Percentiles rank a stretch among this genome's conserved stretches.
Evolutionary conservation across 1,140 invertebrate species (phyloP).

Genomic region (Procambarus clarkii): DNA sequence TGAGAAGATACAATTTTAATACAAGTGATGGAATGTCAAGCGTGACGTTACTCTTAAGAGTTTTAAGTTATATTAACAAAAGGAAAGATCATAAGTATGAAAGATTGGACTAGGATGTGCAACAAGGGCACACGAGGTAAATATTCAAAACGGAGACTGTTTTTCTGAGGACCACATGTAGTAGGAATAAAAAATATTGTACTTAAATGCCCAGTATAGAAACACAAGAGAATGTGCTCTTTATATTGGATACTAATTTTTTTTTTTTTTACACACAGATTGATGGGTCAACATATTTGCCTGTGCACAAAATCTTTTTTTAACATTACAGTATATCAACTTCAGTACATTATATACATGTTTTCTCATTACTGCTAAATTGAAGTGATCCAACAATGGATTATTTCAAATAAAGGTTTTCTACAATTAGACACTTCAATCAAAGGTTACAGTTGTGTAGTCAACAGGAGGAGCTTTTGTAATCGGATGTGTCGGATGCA

Average conservation of each 20-base stretch:
- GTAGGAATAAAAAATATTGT: slow-evolving; percentile 31
- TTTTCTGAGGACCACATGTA: neutral
- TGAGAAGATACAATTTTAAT: neutral
- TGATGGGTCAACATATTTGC: neutral
- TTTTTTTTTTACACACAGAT: neutral
- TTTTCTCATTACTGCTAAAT: neutral
- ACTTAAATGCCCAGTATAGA: slow-evolving; percentile 50
- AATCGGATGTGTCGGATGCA: slow-evolving; percentile 65
- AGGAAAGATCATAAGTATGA: neutral
- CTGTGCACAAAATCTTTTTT: neutral
- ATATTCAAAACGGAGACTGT: neutral
- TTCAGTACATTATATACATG: neutral
- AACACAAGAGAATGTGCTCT: slow-evolving; percentile 20
- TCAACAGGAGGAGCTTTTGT: slow-evolving; percentile 68
- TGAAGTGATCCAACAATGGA: neutral
- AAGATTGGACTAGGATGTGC: neutral
- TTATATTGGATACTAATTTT: neutral
- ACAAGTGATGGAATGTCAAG: slow-evolving; percentile 5
- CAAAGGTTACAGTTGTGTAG: neutral
- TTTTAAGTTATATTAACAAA: neutral
- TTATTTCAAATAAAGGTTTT: neutral
- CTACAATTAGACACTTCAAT: neutral
- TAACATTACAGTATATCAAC: neutral
- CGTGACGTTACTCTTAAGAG: neutral
- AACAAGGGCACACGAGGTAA: neutral